These are phyloP conservation scores for Betta splendens DNA, from an alignment of 2,797 vertebrate species.

Conservation along the genomic window DNA sequence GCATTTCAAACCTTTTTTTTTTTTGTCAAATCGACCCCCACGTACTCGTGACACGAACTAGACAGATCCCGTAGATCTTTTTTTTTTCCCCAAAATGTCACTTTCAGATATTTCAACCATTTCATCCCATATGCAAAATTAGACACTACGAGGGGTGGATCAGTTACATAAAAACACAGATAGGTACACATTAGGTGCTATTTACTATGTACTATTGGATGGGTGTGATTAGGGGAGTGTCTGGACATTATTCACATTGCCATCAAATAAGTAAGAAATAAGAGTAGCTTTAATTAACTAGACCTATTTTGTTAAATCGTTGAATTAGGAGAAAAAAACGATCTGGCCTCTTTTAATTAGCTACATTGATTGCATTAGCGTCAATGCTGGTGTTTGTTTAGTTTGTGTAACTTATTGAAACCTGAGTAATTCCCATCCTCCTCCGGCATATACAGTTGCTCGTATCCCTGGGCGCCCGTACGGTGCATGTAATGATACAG, in stretches of 20 bases:
- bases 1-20: neutral
- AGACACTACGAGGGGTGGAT: too few relatives aligned
- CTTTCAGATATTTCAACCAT: neutral
- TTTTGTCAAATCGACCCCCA: neutral
- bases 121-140: too few relatives aligned
- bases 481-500: neutral
- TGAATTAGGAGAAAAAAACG: neutral
- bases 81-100: neutral
- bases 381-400: constrained; percentile 8
- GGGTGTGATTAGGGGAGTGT: too few relatives aligned
- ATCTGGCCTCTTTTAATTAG: neutral
- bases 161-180: too few relatives aligned
- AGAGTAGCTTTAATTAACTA: neutral
- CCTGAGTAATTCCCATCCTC: neutral
- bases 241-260: neutral
- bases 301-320: neutral
- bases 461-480: neutral
- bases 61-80: too few relatives aligned
- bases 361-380: neutral
- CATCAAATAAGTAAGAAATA: neutral
- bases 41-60: neutral
- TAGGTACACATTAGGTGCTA: too few relatives aligned
- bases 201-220: too few relatives aligned
- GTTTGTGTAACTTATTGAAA: constrained; percentile 8
- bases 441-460: constrained; percentile 2